Evolutionary conservation across 2,888 invertebrate species (phyloP).

Genomic region (Callyntrura guangdongensis): DNA sequence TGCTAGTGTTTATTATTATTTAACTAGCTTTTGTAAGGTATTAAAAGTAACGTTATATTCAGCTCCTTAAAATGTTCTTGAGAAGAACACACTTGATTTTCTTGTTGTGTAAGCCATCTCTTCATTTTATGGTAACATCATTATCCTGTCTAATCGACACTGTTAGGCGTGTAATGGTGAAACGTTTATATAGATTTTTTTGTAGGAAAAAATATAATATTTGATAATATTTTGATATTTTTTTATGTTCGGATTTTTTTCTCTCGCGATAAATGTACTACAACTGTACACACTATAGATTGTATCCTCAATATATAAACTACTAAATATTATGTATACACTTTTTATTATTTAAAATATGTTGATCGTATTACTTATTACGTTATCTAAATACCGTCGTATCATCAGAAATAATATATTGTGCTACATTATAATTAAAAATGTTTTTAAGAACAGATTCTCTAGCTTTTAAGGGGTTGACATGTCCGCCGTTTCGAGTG

Average conservation of each 20-base stretch:
- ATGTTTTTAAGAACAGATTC: neutral
- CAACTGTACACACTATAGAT: neutral
- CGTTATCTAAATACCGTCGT: neutral
- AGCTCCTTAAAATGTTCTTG: neutral
- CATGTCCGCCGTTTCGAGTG: neutral
- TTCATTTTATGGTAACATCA: neutral
- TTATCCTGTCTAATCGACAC: constrained; percentile 4
- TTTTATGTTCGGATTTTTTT: constrained; percentile 70
- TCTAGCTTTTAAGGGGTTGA: neutral
- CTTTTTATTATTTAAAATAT: constrained; percentile 41
- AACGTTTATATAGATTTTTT: constrained; percentile 17
- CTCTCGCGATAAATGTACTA: constrained; percentile 31
- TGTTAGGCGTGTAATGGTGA: neutral
- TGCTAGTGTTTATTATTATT: neutral
- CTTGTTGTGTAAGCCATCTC: neutral
- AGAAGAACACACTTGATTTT: neutral
- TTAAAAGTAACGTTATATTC: neutral
- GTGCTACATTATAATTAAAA: neutral
- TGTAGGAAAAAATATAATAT: constrained; percentile 26
- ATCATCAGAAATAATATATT: neutral
- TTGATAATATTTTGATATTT: constrained; percentile 74
- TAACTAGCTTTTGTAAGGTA: neutral
- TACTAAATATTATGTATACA: neutral
- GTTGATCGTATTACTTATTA: constrained; percentile 61
- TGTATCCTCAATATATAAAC: neutral